Base-by-base conservation (phyloP, 2,888 invertebrate species). In the Kryphioiulus occultus region DNA sequence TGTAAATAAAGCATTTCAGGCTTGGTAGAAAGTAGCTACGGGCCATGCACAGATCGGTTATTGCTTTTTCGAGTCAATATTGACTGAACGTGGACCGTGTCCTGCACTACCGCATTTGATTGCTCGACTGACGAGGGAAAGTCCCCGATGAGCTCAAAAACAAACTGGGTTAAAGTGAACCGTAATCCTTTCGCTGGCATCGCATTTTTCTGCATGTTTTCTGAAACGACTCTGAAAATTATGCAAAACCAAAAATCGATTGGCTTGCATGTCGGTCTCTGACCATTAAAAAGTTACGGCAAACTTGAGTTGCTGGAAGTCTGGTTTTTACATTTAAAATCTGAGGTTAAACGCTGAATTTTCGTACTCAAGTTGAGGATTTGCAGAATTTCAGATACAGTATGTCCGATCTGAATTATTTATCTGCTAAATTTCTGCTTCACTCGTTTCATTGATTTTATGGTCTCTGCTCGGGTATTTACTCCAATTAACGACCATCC, bases 11-110 rank as follows among this genome's bases (percentile, higher is more conserved):
- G 78, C 78, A 78, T 30, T 78, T 78, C 30, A 32, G 26, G 17
- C 17, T 78, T 78, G 78, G 78, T 30, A 30, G 30, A 15, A 30
- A 4, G 78, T 78, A 78, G 78, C 78, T 78, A 78, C 12, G 30
- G 30, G 78, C 26, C 68, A 78, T 17, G 30, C 78, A 30, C 78
- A 78, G 30, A 78, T 32, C 78, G 78, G 26, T 78, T 78, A 78
- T 78, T 78, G 78, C 78, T 78, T 78, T 78, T 30, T 78, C 78
- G 30, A 78, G 78, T 78, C 78, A 78, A 78, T 78, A 78, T 78
- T 78, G 78, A 26, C 78, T 78, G 78, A 32, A 32, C 30, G 78
- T 78, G 78, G 78, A 78, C 78, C 78, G 30, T 78, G 78, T 30
- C 78, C 78, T 78, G 17, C 26, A 17, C 30, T 15, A 30, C 78